These are phyloP conservation scores for Haliclystus octoradiatus DNA, from an alignment of 30 jellyfish, hydroid and myxozoan species.

Conservation along the genomic window DNA sequence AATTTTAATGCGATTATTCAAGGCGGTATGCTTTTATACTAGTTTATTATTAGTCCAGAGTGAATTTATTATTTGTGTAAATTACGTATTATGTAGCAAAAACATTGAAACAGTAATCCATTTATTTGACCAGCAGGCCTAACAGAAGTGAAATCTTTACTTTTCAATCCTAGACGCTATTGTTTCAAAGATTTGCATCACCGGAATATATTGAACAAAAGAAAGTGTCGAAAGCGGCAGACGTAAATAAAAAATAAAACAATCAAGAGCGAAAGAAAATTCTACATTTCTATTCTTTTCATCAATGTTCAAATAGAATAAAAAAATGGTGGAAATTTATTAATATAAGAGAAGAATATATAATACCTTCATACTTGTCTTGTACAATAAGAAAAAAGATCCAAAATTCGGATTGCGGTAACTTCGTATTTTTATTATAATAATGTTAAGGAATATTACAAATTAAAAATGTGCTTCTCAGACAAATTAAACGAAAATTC, in stretches of 20 bases:
- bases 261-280: constrained; percentile 13
- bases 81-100: not conserved
- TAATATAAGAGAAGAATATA: not conserved
- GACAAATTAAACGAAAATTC: too few species aligned
- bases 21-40: not conserved
- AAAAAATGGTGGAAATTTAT: not conserved
- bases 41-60: not conserved
- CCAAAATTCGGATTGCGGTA: too few species aligned
- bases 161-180: too few species aligned
- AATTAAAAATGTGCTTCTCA: too few species aligned
- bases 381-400: too few species aligned
- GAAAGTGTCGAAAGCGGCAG: constrained; percentile 55
- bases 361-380: too few species aligned
- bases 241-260: constrained; percentile 74
- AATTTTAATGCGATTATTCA: too few species aligned
- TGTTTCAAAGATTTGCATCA: constrained; percentile 37
- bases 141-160: not conserved
- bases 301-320: too few species aligned
- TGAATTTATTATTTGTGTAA: not conserved
- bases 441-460: too few species aligned
- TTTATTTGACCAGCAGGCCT: not conserved
- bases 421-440: too few species aligned
- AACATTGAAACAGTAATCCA: not conserved
- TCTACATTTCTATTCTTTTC: too few species aligned
- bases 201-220: constrained; percentile 52